These are phyloP conservation scores for Cheilosia impressa DNA, from an alignment of 2,888 invertebrate genomes.

Conservation along the genomic window DNA sequence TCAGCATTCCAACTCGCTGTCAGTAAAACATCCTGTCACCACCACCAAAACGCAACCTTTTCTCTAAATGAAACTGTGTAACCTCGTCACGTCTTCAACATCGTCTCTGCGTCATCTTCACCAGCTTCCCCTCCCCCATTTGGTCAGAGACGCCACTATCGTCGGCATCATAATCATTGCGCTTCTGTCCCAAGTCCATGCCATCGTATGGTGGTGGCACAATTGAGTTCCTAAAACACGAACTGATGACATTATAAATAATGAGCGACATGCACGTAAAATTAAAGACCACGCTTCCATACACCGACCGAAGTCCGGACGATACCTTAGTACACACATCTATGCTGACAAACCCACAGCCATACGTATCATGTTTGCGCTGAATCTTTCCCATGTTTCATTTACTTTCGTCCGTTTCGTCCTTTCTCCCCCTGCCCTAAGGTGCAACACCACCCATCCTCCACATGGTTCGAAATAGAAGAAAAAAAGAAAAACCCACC, in stretches of 20 bases:
- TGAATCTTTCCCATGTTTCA: slow-evolving; percentile 60
- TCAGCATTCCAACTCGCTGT: background rate
- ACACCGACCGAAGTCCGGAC: slow-evolving; percentile 28
- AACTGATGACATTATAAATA: slow-evolving; percentile 75
- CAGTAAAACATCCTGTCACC: background rate
- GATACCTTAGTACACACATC: slow-evolving; percentile 8
- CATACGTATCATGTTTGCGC: slow-evolving; percentile 63
- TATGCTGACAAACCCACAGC: background rate
- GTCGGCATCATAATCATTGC: slow-evolving; percentile 60
- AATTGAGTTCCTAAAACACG: slow-evolving; percentile 69
- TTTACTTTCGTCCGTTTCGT: slow-evolving; percentile 38
- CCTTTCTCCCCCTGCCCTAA: slow-evolving; percentile 34
- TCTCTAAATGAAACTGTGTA: slow-evolving; percentile 24
- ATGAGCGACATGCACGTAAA: slow-evolving; percentile 74
- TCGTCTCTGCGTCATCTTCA: slow-evolving; percentile 38
- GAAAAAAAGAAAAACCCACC: slow-evolving; percentile 1
- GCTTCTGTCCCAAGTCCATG: slow-evolving; percentile 26
- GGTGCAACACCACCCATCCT: slow-evolving; percentile 63
- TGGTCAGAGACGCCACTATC: slow-evolving; percentile 27
- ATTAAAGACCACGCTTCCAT: slow-evolving; percentile 67
- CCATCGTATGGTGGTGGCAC: slow-evolving; percentile 27
- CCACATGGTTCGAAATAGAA: background rate
- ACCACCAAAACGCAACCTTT: slow-evolving; percentile 4
- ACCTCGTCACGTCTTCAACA: slow-evolving; percentile 59
- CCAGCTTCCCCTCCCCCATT: background rate